A percentile compares a stretch with the other conserved stretches of the same genome.
phyloP scores from a whole-genome alignment of 37 sponge, comb jelly and placozoan genomes.

The Ianthella basta region DNA sequence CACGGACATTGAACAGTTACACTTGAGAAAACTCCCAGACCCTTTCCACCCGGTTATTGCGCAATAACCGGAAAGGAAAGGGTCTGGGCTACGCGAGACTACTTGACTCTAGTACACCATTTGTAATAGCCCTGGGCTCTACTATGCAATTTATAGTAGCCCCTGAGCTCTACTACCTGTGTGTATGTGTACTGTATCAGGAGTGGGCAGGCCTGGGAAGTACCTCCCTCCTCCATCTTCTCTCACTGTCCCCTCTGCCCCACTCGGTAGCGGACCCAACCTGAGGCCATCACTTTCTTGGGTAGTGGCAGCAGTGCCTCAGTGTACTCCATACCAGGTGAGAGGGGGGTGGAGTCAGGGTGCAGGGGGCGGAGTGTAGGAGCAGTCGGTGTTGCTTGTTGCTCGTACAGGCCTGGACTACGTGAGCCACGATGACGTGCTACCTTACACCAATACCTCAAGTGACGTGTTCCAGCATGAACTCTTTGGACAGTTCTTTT shows the following conservation, averaged over 20 bases:
- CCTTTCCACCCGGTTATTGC: too few relatives aligned
- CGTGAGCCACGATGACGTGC: conserved; percentile 92
- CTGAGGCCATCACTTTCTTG: conserved; percentile 80
- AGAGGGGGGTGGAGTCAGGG: background rate
- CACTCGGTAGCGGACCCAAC: conserved; percentile 58
- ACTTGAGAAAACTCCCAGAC: too few relatives aligned
- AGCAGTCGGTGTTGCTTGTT: too few relatives aligned
- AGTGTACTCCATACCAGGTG: conserved; percentile 80
- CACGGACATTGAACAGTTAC: too few relatives aligned
- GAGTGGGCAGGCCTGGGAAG: too few relatives aligned
- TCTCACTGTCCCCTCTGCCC: background rate
- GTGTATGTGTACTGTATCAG: background rate
- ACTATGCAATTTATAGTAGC: too few relatives aligned
- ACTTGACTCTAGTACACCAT: too few relatives aligned
- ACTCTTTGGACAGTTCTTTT: conserved; percentile 85
- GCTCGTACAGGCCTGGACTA: conserved; percentile 84
- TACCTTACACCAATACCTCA: conserved; percentile 79
- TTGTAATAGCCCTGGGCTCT: too few relatives aligned
- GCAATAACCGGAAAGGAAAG: too few relatives aligned
- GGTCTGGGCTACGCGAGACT: too few relatives aligned
- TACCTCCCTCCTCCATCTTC: background rate
- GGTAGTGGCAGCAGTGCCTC: conserved; percentile 44
- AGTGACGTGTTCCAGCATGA: conserved; percentile 82
- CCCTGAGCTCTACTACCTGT: too few relatives aligned
- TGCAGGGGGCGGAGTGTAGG: background rate